Evolutionary conservation across 2,888 invertebrate species (phyloP).

Genomic region (Drosophila picticornis): DNA sequence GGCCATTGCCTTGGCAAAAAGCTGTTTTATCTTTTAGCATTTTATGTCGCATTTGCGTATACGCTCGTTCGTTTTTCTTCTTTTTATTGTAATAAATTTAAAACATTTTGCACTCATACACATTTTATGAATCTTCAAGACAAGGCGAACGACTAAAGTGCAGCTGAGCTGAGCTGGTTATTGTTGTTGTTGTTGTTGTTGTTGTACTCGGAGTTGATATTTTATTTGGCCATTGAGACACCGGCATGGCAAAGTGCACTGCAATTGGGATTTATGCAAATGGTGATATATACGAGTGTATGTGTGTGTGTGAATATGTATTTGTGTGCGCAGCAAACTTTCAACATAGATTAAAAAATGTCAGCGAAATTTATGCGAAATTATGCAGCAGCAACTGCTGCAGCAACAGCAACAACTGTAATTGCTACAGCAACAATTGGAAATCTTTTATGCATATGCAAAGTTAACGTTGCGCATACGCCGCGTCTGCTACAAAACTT

Average conservation of each 20-base stretch:
- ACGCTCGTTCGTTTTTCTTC: constrained; percentile 41
- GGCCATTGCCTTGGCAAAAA: constrained; percentile 51
- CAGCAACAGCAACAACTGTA: constrained; percentile 28
- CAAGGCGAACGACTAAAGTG: constrained; percentile 60
- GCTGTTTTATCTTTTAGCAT: constrained; percentile 76
- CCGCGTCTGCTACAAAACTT: constrained; percentile 46
- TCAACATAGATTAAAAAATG: constrained; percentile 78
- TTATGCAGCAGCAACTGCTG: constrained; percentile 63
- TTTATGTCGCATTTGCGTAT: constrained; percentile 79
- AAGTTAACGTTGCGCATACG: constrained; percentile 72
- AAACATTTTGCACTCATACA: constrained; percentile 81
- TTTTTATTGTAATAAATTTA: constrained; percentile 79
- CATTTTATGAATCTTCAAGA: constrained; percentile 76
- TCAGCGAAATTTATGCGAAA: constrained; percentile 75
- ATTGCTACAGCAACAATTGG: constrained; percentile 26
- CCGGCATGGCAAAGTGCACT: constrained; percentile 72
- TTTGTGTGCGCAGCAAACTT: constrained; percentile 56
- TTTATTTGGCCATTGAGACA: constrained; percentile 80
- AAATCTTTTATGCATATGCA: constrained; percentile 74
- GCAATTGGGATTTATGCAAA: constrained; percentile 80
- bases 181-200: constrained; percentile 8
- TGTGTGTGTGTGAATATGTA: constrained; percentile 8
- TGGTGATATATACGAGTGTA: constrained; percentile 62
- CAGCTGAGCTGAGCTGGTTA: constrained; percentile 63
- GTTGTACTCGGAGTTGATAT: constrained; percentile 53